Evolutionary conservation across 2,113 vertebrate species (phyloP).

Genomic region (Xiphophorus hellerii): DNA sequence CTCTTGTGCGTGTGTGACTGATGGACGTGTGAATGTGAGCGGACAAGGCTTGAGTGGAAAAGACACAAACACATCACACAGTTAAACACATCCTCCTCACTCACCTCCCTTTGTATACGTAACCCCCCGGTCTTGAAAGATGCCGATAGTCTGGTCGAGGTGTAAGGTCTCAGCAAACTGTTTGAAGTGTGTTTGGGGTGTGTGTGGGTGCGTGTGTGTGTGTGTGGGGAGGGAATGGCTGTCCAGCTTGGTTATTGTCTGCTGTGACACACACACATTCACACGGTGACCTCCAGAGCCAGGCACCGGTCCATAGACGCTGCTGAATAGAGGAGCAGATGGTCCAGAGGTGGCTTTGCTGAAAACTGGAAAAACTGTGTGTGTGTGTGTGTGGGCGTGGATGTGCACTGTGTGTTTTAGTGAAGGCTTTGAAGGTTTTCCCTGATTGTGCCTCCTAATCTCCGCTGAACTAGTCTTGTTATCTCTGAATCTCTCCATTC

Average conservation of each 20-base stretch:
- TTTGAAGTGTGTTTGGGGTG: conserved; percentile 65
- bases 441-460: neutral
- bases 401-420: conserved; percentile 3
- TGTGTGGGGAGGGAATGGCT: conserved; percentile 7
- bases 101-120: conserved; percentile 44
- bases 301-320: conserved; percentile 42
- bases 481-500: conserved; percentile 5
- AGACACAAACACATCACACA: conserved; percentile 13
- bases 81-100: conserved; percentile 20
- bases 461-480: neutral
- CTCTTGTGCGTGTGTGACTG: conserved; percentile 13
- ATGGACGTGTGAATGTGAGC: conserved; percentile 29
- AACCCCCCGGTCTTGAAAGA: conserved; percentile 61
- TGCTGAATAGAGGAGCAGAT: conserved; percentile 79
- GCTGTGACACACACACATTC: conserved; percentile 27
- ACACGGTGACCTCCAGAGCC: conserved; percentile 52
- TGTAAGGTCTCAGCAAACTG: conserved; percentile 58
- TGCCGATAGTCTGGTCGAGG: conserved; percentile 55
- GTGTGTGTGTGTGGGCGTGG: conserved; percentile 32
- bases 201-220: too few relatives aligned
- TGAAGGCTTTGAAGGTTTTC: neutral
- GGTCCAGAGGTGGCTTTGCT: conserved; percentile 69
- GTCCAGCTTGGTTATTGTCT: conserved; percentile 63
- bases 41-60: conserved; percentile 11
- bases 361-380: conserved; percentile 40